phyloP scores from a whole-genome alignment of 2,888 invertebrate species.

The Lampropteryx suffumata region DNA sequence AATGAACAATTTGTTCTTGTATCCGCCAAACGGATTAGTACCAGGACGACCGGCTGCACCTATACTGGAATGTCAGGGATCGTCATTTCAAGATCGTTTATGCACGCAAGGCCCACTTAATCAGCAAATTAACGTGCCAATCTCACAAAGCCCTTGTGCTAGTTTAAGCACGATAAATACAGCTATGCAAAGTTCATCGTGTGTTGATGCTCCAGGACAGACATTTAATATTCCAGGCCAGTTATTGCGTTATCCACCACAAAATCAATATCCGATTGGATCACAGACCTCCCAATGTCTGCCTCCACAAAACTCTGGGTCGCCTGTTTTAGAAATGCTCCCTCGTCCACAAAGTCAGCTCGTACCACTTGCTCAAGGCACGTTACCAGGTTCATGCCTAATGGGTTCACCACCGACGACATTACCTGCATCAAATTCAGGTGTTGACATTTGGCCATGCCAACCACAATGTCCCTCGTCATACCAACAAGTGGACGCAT shows the following conservation, averaged over 20 bases:
- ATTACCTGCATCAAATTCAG: too few relatives aligned
- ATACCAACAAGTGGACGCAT: background rate
- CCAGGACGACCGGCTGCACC: background rate
- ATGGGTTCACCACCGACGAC: background rate
- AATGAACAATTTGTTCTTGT: slow-evolving; percentile 15
- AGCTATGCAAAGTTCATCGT: background rate
- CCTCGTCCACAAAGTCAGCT: background rate
- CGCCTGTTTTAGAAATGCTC: slow-evolving; percentile 1
- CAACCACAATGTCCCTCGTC: too few relatives aligned
- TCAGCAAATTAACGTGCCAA: slow-evolving; percentile 9
- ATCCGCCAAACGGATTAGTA: slow-evolving; percentile 10
- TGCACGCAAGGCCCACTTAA: slow-evolving; percentile 1
- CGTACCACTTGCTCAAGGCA: slow-evolving; percentile 1
- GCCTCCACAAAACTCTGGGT: slow-evolving; percentile 2
- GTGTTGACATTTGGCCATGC: too few relatives aligned
- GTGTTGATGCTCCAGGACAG: background rate
- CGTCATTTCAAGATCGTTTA: slow-evolving; percentile 2
- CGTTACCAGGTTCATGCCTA: background rate
- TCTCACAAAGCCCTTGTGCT: slow-evolving; percentile 1
- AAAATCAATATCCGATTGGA: background rate
- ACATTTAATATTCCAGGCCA: background rate
- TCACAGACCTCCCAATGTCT: background rate
- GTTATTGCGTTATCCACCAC: background rate
- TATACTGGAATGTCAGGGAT: slow-evolving; percentile 10
- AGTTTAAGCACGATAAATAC: background rate